These are phyloP conservation scores for Chlamydotis undulata DNA, from an alignment of 2,113 vertebrate genomes.

Conservation along the genomic window DNA sequence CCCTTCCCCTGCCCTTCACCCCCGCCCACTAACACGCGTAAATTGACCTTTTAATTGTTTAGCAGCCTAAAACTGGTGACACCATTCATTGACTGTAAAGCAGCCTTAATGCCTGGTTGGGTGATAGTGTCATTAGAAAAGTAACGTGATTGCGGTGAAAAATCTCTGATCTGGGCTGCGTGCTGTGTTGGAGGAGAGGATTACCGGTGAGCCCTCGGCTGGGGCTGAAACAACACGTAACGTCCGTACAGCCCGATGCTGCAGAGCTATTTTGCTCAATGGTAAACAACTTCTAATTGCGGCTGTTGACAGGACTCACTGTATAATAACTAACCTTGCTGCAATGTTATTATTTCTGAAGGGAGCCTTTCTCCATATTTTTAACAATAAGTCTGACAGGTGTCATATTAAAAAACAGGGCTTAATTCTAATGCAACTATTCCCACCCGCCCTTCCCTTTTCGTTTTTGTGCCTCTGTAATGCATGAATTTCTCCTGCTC, in stretches of 20 bases:
- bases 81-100: not conserved
- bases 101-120: constrained; percentile 18
- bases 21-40: not conserved
- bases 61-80: constrained; percentile 15
- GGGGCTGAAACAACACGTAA: not conserved
- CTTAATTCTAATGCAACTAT: constrained; percentile 65
- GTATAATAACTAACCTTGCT: constrained; percentile 52
- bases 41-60: constrained; percentile 36
- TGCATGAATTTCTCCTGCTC: constrained; percentile 40
- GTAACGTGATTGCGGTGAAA: not conserved
- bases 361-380: constrained; percentile 48
- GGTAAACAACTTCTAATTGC: constrained; percentile 73
- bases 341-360: constrained; percentile 67
- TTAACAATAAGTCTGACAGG: constrained; percentile 71
- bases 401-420: constrained; percentile 68
- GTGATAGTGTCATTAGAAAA: constrained; percentile 1
- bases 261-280: not conserved
- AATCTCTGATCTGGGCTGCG: not conserved
- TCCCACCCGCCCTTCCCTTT: constrained; percentile 20
- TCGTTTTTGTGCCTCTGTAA: constrained; percentile 47
- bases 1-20: not conserved
- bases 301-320: constrained; percentile 54
- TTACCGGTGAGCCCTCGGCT: not conserved
- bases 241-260: not conserved
- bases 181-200: not conserved